Evolutionary conservation across 1,140 invertebrate species (phyloP).

Genomic region (Pachypeltis micranthus): DNA sequence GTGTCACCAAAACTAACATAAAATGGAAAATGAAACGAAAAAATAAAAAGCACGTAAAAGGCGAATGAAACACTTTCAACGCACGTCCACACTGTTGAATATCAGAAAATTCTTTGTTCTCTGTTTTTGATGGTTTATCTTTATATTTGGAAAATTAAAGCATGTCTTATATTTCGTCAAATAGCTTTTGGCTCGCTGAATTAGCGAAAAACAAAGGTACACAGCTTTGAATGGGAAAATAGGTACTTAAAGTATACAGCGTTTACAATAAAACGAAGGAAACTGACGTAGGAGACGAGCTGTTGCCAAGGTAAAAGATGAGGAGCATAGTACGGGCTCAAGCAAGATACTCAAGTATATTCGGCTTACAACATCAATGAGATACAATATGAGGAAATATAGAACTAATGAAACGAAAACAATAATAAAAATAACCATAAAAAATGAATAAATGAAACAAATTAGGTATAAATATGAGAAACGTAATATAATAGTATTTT

Average conservation of each 20-base stretch:
- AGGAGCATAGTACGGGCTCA: constrained; percentile 15
- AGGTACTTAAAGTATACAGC: too few species aligned
- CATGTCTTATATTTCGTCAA: too few species aligned
- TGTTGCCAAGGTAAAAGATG: constrained; percentile 10
- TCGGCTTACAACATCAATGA: constrained; percentile 20
- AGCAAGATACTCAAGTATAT: constrained; percentile 9
- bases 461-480: constrained; percentile 11
- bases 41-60: too few species aligned
- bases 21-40: background rate
- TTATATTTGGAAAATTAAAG: too few species aligned
- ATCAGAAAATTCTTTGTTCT: constrained; percentile 27
- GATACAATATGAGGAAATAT: constrained; percentile 1
- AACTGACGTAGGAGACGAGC: constrained; percentile 5
- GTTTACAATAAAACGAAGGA: too few species aligned
- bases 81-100: constrained; percentile 18
- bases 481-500: too few species aligned
- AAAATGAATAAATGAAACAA: constrained; percentile 12
- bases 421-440: constrained; percentile 11
- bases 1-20: constrained; percentile 3
- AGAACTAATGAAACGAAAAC: background rate
- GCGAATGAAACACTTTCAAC: constrained; percentile 5
- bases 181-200: too few species aligned
- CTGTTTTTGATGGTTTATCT: constrained; percentile 11
- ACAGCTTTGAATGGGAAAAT: too few species aligned
- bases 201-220: too few species aligned